Base-by-base conservation (phyloP, 2,888 invertebrate species). In the Drosophila niveifrons region DNA sequence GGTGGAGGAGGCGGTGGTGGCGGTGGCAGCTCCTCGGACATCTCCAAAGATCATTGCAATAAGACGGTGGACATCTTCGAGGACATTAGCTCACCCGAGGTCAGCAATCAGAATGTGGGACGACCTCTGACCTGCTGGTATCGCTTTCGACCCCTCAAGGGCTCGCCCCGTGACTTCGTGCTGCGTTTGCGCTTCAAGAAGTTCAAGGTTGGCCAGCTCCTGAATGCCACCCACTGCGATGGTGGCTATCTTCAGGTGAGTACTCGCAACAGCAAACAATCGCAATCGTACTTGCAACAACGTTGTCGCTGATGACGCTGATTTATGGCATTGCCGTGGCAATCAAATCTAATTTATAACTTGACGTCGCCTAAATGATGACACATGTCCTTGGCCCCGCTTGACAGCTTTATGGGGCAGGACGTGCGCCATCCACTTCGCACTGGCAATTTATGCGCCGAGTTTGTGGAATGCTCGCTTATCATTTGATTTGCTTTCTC, bases 61-160 rank as follows among this genome's bases (percentile, higher is more conserved):
- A 97, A 97, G 93, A 98, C 98, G 10, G 97, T 98, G 81, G 97
- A 97, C 90, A 97, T 98, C 77, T 97, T 97, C 93, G 97, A 98
- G 91, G 97, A 97, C 90, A 97, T 98, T 50, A 95, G 96, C 17
- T 97, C 96, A 75, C 98, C 98, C 29, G 96, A 96, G 78, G 96
- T 98, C 91, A 97, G 95, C 43, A 93, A 95, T 39, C 95, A 95
- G 78, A 97, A 96, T 92, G 95, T 96, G 89, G 97, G 97, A 6
- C 95, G 96, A 80, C 96, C 97, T 3, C 94, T 98, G 92, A 96
- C 96, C 71, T 98, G 98, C 92, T 96, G 95, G 94, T 98, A 98
- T 93, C 95, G 97, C 89, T 98, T 98, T 93, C 94, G 97, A 72
- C 96, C 97, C 15, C 96, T 97, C 85, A 94, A 97, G 74, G 97